phyloP scores from a whole-genome alignment of 2,888 invertebrate species.

The Drosophila acutilabella region DNA sequence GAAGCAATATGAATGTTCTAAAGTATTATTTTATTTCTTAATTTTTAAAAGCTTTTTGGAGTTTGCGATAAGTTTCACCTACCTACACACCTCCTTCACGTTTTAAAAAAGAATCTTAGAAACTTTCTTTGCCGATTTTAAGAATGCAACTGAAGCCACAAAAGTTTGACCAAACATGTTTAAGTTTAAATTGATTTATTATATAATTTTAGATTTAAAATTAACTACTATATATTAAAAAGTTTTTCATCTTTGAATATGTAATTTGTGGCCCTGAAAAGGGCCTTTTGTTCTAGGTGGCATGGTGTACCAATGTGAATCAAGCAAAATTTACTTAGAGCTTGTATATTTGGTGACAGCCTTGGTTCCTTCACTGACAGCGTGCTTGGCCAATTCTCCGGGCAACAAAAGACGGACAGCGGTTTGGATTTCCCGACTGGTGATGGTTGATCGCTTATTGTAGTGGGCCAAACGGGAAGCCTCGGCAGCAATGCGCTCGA shows the following conservation, averaged over 20 bases:
- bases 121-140: too few species aligned
- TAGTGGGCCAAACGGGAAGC: constrained; percentile 87
- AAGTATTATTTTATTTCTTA: too few species aligned
- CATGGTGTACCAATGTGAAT: background rate
- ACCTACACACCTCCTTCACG: too few species aligned
- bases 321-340: constrained; percentile 49
- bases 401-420: constrained; percentile 59
- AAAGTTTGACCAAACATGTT: too few species aligned
- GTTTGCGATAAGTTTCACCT: too few species aligned
- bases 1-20: too few species aligned
- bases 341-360: constrained; percentile 63
- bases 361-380: constrained; percentile 58
- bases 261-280: constrained; percentile 49
- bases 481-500: constrained; percentile 90
- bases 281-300: constrained; percentile 31
- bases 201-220: too few species aligned
- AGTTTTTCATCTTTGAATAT: constrained; percentile 23
- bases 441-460: constrained; percentile 60
- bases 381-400: constrained; percentile 61
- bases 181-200: too few species aligned
- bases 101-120: too few species aligned
- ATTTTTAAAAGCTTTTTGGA: too few species aligned
- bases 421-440: constrained; percentile 62
- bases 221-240: too few species aligned
- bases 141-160: too few species aligned